Percentiles rank a stretch among this genome's conserved stretches.
Conservation (phyloP, 2,113 vertebrate genomes). For the Archilochus colubris region DNA sequence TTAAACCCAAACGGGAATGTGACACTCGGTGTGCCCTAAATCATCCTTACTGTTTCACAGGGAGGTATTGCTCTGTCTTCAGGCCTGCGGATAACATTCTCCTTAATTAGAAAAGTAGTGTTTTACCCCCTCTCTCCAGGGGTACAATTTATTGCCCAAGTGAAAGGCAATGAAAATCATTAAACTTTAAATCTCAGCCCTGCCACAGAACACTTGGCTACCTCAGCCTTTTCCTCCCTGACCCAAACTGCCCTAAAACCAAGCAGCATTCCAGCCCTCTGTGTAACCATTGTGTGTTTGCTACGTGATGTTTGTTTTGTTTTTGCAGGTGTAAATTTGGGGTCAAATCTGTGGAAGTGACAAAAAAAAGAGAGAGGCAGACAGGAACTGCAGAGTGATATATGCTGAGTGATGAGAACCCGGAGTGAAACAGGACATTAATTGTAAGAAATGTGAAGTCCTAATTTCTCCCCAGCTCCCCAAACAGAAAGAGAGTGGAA, state of each 20-base stretch:
- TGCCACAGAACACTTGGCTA: not conserved
- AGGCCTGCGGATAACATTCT: not conserved
- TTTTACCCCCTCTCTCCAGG: not conserved
- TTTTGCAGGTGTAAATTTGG: slow-evolving; percentile 36
- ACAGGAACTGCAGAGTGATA: not conserved
- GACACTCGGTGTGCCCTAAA: not conserved
- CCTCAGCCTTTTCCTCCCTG: not conserved
- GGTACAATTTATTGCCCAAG: slow-evolving; percentile 32
- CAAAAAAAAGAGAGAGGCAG: not conserved
- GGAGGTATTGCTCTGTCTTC: not conserved
- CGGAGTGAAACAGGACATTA: not conserved
- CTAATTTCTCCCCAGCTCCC: slow-evolving; percentile 51
- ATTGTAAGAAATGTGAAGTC: slow-evolving; percentile 24
- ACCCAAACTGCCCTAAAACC: not conserved
- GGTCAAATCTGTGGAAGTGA: not conserved
- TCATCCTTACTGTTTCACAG: not conserved
- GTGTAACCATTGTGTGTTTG: not conserved
- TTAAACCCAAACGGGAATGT: not conserved
- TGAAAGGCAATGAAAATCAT: slow-evolving; percentile 28
- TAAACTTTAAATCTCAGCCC: slow-evolving; percentile 17
- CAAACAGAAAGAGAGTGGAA: slow-evolving; percentile 33
- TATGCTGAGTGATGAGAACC: not conserved
- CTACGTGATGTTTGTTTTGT: not conserved
- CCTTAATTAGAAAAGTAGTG: slow-evolving; percentile 33
- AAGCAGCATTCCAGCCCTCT: not conserved